phyloP scores from a whole-genome alignment of 2,797 vertebrate species.

The Strix occidentalis region DNA sequence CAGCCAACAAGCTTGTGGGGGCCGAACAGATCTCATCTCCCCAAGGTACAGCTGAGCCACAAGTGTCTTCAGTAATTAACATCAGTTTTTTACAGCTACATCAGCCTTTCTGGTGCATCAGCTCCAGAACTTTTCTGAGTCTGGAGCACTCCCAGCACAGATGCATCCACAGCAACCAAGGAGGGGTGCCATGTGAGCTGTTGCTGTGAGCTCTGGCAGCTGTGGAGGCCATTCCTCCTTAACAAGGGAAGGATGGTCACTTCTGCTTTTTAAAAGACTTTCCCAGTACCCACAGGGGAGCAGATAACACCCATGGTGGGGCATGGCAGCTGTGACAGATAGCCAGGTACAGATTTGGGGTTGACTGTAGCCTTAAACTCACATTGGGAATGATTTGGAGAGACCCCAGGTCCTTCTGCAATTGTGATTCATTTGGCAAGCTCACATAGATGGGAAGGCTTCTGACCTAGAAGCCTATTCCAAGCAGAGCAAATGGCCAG shows the following conservation, averaged over 20 bases:
- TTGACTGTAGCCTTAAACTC: background rate
- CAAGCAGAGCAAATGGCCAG: background rate
- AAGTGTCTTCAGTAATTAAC: background rate
- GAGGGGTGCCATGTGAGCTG: background rate
- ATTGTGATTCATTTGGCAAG: background rate
- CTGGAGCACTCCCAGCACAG: background rate
- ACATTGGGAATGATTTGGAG: background rate
- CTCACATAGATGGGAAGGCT: rapidly evolving
- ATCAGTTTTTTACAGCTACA: background rate
- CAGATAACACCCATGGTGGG: background rate
- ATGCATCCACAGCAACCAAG: background rate
- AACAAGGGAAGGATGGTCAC: background rate
- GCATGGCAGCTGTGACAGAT: background rate
- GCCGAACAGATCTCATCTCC: background rate
- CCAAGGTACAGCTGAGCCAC: background rate
- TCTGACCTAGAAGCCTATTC: background rate
- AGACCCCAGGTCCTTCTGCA: background rate
- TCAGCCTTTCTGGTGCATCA: background rate
- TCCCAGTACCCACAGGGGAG: background rate
- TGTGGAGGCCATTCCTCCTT: background rate
- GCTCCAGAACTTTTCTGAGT: background rate
- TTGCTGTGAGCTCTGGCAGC: background rate
- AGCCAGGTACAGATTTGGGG: background rate
- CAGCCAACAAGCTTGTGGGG: background rate
- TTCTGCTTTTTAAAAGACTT: background rate